Conservation (phyloP, 2,797 vertebrate genomes). For the Acipenser transmontanus region DNA sequence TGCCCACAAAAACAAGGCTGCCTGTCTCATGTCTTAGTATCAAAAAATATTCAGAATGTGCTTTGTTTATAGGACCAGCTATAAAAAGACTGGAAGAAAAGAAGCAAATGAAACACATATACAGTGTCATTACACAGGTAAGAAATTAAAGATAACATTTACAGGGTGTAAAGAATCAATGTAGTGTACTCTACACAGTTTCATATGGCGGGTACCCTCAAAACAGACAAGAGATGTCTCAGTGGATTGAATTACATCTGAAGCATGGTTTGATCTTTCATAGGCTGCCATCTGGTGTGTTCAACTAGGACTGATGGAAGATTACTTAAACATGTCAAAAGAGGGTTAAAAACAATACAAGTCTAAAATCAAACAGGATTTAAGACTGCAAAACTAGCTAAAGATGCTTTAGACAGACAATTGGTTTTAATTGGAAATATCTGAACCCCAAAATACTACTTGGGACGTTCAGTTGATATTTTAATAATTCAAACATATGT, state of each 20-base stretch:
- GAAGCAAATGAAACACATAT: slow-evolving; percentile 54
- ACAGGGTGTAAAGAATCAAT: slow-evolving; percentile 8
- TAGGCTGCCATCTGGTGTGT: slow-evolving; percentile 11
- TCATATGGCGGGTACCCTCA: background rate
- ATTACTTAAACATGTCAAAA: background rate
- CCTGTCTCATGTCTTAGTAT: too few relatives aligned
- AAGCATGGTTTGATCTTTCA: slow-evolving; percentile 17
- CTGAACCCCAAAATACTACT: too few relatives aligned
- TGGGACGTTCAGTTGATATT: too few relatives aligned
- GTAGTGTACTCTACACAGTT: background rate
- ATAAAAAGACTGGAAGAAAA: background rate
- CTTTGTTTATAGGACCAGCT: too few relatives aligned
- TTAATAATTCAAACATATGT: too few relatives aligned
- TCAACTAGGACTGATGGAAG: background rate
- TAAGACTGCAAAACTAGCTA: too few relatives aligned
- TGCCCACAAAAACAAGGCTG: too few relatives aligned
- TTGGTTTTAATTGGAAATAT: too few relatives aligned
- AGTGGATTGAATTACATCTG: slow-evolving; percentile 11
- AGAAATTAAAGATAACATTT: slow-evolving; percentile 42
- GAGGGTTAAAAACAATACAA: background rate
- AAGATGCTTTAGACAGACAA: too few relatives aligned
- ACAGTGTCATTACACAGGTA: slow-evolving; percentile 33
- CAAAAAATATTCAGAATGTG: too few relatives aligned
- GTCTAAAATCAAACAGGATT: background rate
- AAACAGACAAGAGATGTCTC: background rate